phyloP scores from a whole-genome alignment of 2,888 invertebrate species.

The Epistrophe grossulariae region DNA sequence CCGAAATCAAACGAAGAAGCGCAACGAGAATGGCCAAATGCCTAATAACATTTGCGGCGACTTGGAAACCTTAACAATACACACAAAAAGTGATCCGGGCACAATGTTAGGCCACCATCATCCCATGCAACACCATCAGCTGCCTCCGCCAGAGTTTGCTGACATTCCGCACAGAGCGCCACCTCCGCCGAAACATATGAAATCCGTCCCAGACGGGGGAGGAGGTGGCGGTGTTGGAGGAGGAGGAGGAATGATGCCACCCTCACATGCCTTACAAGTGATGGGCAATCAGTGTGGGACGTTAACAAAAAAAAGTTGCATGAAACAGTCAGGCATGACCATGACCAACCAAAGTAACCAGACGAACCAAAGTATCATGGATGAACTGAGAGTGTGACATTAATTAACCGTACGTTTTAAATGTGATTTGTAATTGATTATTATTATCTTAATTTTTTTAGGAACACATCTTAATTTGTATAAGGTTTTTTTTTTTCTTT shows the following conservation, averaged over 20 bases:
- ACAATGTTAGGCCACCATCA: constrained; percentile 91
- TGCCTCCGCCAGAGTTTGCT: constrained; percentile 93
- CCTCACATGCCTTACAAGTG: constrained; percentile 91
- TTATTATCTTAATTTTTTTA: constrained; percentile 20
- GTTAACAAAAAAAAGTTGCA: constrained; percentile 89
- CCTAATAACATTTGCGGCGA: constrained; percentile 95
- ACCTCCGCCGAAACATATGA: constrained; percentile 89
- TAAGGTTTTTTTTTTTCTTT: constrained; percentile 33
- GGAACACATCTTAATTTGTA: constrained; percentile 46
- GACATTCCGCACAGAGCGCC: constrained; percentile 91
- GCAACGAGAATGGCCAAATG: constrained; percentile 94
- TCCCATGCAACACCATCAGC: constrained; percentile 90
- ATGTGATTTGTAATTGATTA: constrained; percentile 82
- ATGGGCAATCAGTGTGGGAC: constrained; percentile 89
- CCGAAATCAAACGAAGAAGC: constrained; percentile 86
- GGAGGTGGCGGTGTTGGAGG: constrained; percentile 84
- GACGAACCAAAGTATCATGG: constrained; percentile 87
- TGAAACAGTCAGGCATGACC: constrained; percentile 82
- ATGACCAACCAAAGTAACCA: constrained; percentile 81
- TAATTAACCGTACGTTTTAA: constrained; percentile 84
- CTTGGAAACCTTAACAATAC: constrained; percentile 86
- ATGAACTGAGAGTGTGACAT: constrained; percentile 94
- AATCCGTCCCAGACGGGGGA: constrained; percentile 84
- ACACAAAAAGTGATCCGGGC: constrained; percentile 88
- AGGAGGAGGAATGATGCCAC: constrained; percentile 89